These are phyloP conservation scores for Bicyclus anynana DNA, from an alignment of 1,140 invertebrate species.

Conservation along the genomic window DNA sequence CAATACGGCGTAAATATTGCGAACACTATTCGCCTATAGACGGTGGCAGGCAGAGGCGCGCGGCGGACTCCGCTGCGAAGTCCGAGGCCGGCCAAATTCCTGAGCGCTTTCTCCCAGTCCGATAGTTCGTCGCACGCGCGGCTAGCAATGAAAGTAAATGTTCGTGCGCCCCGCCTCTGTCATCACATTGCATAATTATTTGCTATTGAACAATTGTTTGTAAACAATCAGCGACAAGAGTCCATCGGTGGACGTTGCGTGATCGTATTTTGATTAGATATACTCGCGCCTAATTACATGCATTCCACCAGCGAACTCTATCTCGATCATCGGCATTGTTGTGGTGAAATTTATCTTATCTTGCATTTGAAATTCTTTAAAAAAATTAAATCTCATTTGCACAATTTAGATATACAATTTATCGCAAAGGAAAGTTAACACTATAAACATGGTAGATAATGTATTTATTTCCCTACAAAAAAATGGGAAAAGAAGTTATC, in stretches of 20 bases:
- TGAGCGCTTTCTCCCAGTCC: conserved; percentile 61
- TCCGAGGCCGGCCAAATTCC: conserved; percentile 59
- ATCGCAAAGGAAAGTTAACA: background rate
- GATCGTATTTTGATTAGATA: conserved; percentile 50
- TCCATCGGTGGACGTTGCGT: conserved; percentile 47
- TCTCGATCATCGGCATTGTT: background rate
- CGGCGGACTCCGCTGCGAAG: conserved; percentile 13
- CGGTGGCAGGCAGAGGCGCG: conserved; percentile 13
- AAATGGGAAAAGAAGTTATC: too few relatives aligned
- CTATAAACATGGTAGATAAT: too few relatives aligned
- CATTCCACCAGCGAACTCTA: conserved; percentile 16
- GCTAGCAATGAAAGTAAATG: conserved; percentile 67
- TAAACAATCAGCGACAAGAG: conserved; percentile 64
- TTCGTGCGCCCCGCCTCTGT: conserved; percentile 45
- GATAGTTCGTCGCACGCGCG: conserved; percentile 42
- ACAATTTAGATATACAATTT: too few relatives aligned
- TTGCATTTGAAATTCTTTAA: conserved; percentile 5
- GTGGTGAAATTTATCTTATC: conserved; percentile 12
- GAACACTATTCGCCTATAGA: conserved; percentile 11
- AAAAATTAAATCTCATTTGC: background rate
- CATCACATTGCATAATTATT: conserved; percentile 72
- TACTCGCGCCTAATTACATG: conserved; percentile 27
- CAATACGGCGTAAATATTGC: conserved; percentile 10
- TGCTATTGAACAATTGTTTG: conserved; percentile 68
- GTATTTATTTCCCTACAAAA: too few relatives aligned